Evolutionary conservation across 2,113 vertebrate species (phyloP), one percentile per base, ranked within the genome.

Genomic region (Thalassarche chlororhynchos): DNA sequence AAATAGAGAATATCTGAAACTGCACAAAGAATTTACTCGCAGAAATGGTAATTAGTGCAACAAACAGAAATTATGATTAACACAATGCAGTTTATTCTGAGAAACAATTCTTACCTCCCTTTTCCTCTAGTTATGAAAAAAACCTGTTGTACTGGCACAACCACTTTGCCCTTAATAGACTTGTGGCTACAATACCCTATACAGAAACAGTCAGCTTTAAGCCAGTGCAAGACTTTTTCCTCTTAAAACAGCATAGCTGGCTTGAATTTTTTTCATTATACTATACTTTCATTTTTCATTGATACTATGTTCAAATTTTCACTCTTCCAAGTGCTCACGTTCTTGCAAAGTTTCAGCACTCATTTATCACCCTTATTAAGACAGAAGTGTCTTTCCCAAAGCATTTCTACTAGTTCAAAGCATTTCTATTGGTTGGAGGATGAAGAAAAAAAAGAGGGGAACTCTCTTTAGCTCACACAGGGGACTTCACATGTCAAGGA

Each of bases 71-170:
- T 40, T 44, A 44, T 34, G 65, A n/a, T 25, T 46, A 34, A 9
- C 17, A 38, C 3, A 78, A n/a, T 15, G 8, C 5, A 57, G 12
- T 52, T 18, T 57, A 31, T 68, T 72, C 10, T 32, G 18, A 60
- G 32, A 72, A 90, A 60, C 3, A 32, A 34, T 8, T 60, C 11
- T 52, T 24, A 69, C 6, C 4, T 60, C 7, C 7, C 10, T 38
- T 62, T 65, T 34, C 29, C 40, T 84, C 15, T 23, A 69, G 9
- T 36, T 58, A 16, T n/a, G 5, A 70, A 49, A 65, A 31, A 52
- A 44, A 0, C 2, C 34, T 15, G 19, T 7, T 64, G 3, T 32
- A n/a, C 8, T 62, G 42, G 19, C 17, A 68, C 14, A 65, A 49
- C 29, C 12, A 29, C 14, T 44, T 76, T 5, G 5, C 8, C 34